These are phyloP conservation scores for Anarsia innoxiella DNA, from an alignment of 2,888 invertebrate species.

Conservation along the genomic window DNA sequence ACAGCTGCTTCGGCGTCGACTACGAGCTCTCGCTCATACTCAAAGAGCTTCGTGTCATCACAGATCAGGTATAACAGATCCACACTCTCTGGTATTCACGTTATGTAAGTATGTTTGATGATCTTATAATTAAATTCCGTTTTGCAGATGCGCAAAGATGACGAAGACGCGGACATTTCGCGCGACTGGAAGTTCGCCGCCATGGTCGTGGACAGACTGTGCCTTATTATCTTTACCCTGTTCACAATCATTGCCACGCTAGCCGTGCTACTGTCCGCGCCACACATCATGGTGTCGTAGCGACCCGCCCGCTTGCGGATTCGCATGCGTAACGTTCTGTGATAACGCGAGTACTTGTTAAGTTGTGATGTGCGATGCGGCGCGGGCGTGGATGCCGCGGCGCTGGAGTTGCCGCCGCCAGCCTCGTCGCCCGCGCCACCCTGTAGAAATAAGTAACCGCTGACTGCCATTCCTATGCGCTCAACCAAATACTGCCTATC, in stretches of 20 bases:
- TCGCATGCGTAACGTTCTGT: conserved; percentile 77
- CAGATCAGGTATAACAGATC: conserved; percentile 85
- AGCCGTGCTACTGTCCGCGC: conserved; percentile 97
- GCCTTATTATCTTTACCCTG: conserved; percentile 99
- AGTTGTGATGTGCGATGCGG: conserved; percentile 76
- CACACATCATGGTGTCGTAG: conserved; percentile 95
- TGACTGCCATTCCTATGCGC: conserved; percentile 64
- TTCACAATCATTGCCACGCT: conserved; percentile 98
- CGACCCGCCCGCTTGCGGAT: conserved; percentile 74
- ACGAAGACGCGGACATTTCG: conserved; percentile 94
- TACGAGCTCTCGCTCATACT: conserved; percentile 96
- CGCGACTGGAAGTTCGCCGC: conserved; percentile 99
- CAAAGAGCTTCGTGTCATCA: conserved; percentile 95
- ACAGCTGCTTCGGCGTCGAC: conserved; percentile 92
- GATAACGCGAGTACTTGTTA: conserved; percentile 81
- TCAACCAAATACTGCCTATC: conserved; percentile 61
- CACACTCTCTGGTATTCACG: background rate
- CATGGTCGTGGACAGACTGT: conserved; percentile 99
- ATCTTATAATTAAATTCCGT: background rate
- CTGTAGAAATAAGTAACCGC: conserved; percentile 65
- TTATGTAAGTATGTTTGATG: background rate
- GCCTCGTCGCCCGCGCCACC: conserved; percentile 64
- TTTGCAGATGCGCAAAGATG: conserved; percentile 92
- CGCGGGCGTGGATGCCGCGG: conserved; percentile 63
- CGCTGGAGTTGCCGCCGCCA: conserved; percentile 58